These are phyloP conservation scores for Furcifer pardalis DNA, from an alignment of 2,797 vertebrate species.

Conservation along the genomic window DNA sequence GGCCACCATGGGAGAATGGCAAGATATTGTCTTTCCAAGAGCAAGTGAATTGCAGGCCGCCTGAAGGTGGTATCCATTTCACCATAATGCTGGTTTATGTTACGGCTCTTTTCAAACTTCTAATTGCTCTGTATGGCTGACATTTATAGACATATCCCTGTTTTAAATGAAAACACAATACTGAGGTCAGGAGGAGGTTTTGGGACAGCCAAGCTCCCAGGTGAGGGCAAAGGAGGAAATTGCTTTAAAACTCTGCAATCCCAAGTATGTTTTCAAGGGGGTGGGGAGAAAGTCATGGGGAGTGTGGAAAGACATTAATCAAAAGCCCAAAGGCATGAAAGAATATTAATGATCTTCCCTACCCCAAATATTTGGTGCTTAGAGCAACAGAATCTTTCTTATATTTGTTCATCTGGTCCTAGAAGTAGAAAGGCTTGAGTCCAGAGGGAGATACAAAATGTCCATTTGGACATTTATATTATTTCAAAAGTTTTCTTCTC, in stretches of 20 bases:
- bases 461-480: slow-evolving; percentile 20
- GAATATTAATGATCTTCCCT: slow-evolving; percentile 64
- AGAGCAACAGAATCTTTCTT: slow-evolving; percentile 51
- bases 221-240: slow-evolving; percentile 80
- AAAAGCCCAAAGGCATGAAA: slow-evolving; percentile 57
- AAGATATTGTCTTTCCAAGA: slow-evolving; percentile 87
- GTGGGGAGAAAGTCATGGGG: slow-evolving; percentile 59
- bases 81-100: slow-evolving; percentile 85
- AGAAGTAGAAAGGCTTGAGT: not conserved
- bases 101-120: slow-evolving; percentile 85
- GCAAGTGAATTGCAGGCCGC: slow-evolving; percentile 84
- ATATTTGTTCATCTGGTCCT: slow-evolving; percentile 64
- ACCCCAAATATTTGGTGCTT: slow-evolving; percentile 48
- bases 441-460: slow-evolving; percentile 14
- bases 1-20: slow-evolving; percentile 85
- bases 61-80: slow-evolving; percentile 84
- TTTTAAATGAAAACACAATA: slow-evolving; percentile 86
- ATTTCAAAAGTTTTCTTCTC: slow-evolving; percentile 17
- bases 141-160: slow-evolving; percentile 83
- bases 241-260: slow-evolving; percentile 78
- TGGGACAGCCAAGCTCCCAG: slow-evolving; percentile 80
- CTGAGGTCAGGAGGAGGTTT: slow-evolving; percentile 81
- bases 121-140: slow-evolving; percentile 83
- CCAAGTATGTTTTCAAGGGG: slow-evolving; percentile 67
- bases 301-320: slow-evolving; percentile 66